A percentile compares a stretch with the other conserved stretches of the same genome.
These are phyloP conservation scores for Incurvaria masculella DNA, from an alignment of 2,888 invertebrate species.

Conservation along the genomic window DNA sequence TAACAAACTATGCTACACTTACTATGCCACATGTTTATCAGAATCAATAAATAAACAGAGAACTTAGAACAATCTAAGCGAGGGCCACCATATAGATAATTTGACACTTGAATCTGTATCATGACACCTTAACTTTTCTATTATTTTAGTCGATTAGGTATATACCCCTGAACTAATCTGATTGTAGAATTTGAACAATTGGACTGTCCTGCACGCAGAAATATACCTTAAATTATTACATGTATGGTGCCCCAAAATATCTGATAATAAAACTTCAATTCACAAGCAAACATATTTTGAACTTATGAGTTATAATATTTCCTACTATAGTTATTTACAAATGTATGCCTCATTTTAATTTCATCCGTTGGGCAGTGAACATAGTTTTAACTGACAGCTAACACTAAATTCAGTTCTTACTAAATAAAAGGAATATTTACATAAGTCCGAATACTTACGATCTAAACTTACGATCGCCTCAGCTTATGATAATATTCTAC, in stretches of 20 bases:
- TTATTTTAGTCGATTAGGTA: too few relatives aligned
- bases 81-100: too few relatives aligned
- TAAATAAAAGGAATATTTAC: background rate
- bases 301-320: background rate
- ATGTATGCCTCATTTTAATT: background rate
- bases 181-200: too few relatives aligned
- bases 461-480: too few relatives aligned
- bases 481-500: too few relatives aligned
- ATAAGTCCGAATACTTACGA: background rate
- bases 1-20: background rate
- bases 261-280: background rate
- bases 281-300: background rate
- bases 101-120: too few relatives aligned
- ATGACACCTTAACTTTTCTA: too few relatives aligned
- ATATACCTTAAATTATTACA: background rate
- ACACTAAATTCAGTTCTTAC: background rate
- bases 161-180: too few relatives aligned
- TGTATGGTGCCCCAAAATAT: background rate
- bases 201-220: too few relatives aligned
- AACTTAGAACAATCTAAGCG: too few relatives aligned
- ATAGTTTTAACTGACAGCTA: background rate
- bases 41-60: background rate
- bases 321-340: background rate
- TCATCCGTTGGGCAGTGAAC: background rate
- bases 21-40: background rate